Conservation (phyloP, 2,113 vertebrate genomes). For the Ctenomys sociabilis region DNA sequence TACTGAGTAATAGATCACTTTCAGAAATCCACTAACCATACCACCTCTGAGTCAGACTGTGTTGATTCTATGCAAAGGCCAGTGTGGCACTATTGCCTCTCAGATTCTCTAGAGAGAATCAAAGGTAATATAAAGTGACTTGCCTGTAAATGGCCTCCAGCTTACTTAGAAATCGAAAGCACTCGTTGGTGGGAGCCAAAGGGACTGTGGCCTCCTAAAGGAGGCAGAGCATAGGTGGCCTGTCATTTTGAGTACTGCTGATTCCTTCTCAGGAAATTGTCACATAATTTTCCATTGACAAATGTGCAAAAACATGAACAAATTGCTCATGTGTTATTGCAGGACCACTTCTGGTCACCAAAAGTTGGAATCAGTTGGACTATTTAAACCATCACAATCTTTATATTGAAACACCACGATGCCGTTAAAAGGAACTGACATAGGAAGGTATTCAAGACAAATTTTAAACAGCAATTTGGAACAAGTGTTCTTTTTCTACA, state of each 20-base stretch:
- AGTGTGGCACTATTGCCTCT: background rate
- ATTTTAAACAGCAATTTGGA: background rate
- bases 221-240: background rate
- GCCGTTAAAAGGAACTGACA: constrained; percentile 19
- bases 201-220: background rate
- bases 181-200: background rate
- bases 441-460: background rate
- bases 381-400: background rate
- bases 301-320: background rate
- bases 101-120: background rate
- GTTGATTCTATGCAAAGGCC: background rate
- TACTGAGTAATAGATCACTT: background rate
- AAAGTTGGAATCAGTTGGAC: background rate
- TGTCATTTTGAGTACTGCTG: background rate
- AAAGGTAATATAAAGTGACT: background rate
- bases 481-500: background rate
- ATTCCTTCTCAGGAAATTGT: background rate
- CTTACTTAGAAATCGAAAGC: constrained; percentile 8
- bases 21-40: background rate
- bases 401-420: background rate
- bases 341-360: background rate
- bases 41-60: background rate
- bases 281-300: background rate
- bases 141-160: background rate
- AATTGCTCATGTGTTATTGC: background rate